phyloP scores from a whole-genome alignment of 2,113 vertebrate species.

The Okapia johnstoni region DNA sequence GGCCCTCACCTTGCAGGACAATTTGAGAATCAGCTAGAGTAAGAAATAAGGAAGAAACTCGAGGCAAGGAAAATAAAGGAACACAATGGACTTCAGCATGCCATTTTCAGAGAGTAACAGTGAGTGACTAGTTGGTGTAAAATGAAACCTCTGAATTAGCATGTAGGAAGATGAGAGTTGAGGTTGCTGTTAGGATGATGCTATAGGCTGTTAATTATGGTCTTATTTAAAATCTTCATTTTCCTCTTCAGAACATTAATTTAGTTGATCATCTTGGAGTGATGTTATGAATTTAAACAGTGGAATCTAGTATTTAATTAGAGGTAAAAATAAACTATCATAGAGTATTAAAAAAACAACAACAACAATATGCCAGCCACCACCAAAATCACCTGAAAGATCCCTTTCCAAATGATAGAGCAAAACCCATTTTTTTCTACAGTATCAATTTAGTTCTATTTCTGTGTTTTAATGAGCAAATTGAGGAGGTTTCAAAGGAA shows the following conservation, averaged over 20 bases:
- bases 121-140: background rate
- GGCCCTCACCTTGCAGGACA: background rate
- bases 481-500: background rate
- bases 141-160: background rate
- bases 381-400: background rate
- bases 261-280: conserved; percentile 33
- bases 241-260: conserved; percentile 47
- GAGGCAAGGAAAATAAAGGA: background rate
- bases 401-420: background rate
- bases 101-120: background rate
- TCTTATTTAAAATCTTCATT: conserved; percentile 30
- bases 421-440: background rate
- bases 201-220: background rate
- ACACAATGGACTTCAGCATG: background rate
- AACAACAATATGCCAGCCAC: background rate
- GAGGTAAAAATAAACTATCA: background rate
- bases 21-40: background rate
- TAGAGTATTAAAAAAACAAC: background rate
- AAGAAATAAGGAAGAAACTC: background rate
- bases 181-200: background rate
- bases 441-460: background rate
- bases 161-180: background rate
- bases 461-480: background rate
- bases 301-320: conserved; percentile 35
- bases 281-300: conserved; percentile 29